A percentile compares a stretch with the other conserved stretches of the same genome.
phyloP scores from a whole-genome alignment of 2,113 vertebrate species.

The Plectropomus leopardus region DNA sequence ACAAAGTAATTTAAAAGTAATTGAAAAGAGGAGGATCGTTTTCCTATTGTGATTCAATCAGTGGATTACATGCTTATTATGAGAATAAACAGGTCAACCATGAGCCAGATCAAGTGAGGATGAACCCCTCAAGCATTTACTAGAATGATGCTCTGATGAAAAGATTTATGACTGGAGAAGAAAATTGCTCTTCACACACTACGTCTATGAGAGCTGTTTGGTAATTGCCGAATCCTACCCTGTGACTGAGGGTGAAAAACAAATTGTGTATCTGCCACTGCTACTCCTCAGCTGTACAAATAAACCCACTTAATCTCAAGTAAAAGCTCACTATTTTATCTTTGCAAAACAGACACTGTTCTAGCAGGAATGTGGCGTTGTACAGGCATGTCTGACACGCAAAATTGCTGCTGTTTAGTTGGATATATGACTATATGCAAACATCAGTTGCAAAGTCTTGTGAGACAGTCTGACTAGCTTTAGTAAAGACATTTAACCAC shows the following conservation, averaged over 20 bases:
- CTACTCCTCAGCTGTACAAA: slow-evolving; percentile 1
- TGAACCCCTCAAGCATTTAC: slow-evolving; percentile 20
- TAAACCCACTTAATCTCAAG: slow-evolving; percentile 12
- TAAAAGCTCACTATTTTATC: slow-evolving; percentile 37
- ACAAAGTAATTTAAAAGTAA: slow-evolving; percentile 1
- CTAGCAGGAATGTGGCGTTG: slow-evolving; percentile 27
- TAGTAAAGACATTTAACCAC: slow-evolving; percentile 15
- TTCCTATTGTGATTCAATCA: slow-evolving; percentile 14
- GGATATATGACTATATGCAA: not conserved
- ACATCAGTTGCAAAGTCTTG: slow-evolving; percentile 13
- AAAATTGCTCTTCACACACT: not conserved
- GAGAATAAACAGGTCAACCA: slow-evolving; percentile 12
- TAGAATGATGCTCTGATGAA: slow-evolving; percentile 11
- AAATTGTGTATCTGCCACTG: not conserved
- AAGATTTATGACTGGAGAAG: not conserved
- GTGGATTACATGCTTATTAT: slow-evolving; percentile 7
- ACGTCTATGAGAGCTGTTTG: not conserved
- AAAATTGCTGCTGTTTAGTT: not conserved
- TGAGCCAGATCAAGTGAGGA: not conserved
- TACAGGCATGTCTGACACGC: slow-evolving; percentile 16
- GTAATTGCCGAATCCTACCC: slow-evolving; percentile 1
- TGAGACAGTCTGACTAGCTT: slow-evolving; percentile 15
- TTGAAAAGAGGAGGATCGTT: slow-evolving; percentile 19
- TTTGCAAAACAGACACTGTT: slow-evolving; percentile 23
- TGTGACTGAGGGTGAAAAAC: slow-evolving; percentile 5